Evolutionary conservation across 2,113 vertebrate species (phyloP).

Genomic region (Tachycineta bicolor): DNA sequence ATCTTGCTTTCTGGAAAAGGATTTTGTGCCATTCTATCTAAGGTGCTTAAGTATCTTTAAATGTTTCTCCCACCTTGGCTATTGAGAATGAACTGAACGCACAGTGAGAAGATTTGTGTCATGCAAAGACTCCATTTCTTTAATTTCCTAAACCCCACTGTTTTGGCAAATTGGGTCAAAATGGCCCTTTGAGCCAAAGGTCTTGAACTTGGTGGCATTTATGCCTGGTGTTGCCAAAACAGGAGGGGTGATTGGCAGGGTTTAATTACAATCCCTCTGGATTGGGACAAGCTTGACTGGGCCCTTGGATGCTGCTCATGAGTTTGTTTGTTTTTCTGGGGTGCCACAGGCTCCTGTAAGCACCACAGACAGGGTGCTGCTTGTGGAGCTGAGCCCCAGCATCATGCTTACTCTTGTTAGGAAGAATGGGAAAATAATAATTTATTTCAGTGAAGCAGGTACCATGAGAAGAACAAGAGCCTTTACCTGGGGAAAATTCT

Average conservation of each 20-base stretch:
- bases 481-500: neutral
- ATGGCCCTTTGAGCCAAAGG: neutral
- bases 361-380: neutral
- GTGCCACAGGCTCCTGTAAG: neutral
- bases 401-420: neutral
- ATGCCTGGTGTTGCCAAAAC: neutral
- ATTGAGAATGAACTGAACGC: neutral
- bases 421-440: neutral
- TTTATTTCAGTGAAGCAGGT: neutral
- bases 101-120: neutral
- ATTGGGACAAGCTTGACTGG: neutral
- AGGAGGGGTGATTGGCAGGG: neutral
- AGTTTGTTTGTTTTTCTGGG: neutral
- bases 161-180: neutral
- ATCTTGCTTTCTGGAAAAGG: neutral
- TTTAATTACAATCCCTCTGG: neutral
- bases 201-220: neutral
- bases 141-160: neutral
- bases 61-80: neutral
- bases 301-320: neutral
- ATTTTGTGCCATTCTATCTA: neutral
- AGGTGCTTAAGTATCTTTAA: neutral
- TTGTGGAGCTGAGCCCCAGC: neutral
- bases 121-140: neutral
- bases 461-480: neutral